Evolutionary conservation across 92 coral and sea anemone genomes (phyloP), one percentile per base, ranked within the genome.

Genomic region (Isaurus tuberculatus): DNA sequence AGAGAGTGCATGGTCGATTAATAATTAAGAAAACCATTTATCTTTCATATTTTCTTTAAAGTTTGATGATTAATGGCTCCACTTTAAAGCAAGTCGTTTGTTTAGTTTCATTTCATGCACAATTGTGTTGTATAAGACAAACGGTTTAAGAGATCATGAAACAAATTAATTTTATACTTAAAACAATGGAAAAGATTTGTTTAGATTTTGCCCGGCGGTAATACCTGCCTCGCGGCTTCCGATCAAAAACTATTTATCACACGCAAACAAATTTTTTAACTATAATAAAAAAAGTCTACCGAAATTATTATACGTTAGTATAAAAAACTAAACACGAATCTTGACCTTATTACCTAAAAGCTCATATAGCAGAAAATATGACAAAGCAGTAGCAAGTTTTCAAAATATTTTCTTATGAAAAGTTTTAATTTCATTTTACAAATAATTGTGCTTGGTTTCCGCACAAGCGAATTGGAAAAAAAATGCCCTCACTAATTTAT

Each of bases 101-200:
- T 49, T 58, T 58, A 4, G 16, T 20, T 53, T 27, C 33, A 23
- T 17, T 42, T 23, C 58, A 33, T 75, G 46, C 46, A 77, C 53
- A 55, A 25, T 30, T 30, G 70, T 77, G n/a, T 22, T 16, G 25
- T 23, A 40, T 4, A 77, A 77, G 70, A 77, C 32, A 34, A 77
- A 77, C 70, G 70, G 16, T 58, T 75, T 57, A 6, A 77, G 8
- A 32, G 31, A 42, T 10, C 69, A 77, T 53, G 82, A 55, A 77
- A 58, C 82, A 20, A 30, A 77, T 77, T 77, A 77, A 77, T 77
- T 55, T 77, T 28, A n/a, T 75, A 9, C n/a, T 55, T 33, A 77
- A 67, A 77, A 77, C 68, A 77, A 77, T 58, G 58, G n/a, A 58
- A 58, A 57, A n/a, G 53, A 55, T 75, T 14, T 77, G 48, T 77